Base-by-base conservation (phyloP, 2,888 invertebrate species). In the Amphiduros pacificus region DNA sequence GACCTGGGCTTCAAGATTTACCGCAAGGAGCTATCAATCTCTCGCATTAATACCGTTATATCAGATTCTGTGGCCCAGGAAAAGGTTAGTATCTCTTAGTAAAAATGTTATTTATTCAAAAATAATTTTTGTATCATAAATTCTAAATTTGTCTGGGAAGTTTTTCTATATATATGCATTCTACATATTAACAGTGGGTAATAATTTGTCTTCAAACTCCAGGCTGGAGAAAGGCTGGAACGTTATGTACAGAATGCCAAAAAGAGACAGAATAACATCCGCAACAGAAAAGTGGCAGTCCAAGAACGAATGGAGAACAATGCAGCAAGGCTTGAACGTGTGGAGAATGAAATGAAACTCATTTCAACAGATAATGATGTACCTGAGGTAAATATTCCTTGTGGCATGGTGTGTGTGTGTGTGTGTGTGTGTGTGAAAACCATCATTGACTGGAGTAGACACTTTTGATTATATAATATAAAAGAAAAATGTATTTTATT, bases 1-100 rank as follows among this genome's bases (percentile, higher is more conserved):
- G 76, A 75, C 53, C 64, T 76, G 11, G 64, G 72, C 26, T 75
- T 74, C 73, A 77, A 73, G 65, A 71, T 76, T 14, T 64, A 71
- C 56, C 60, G 72, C 14, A 76, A 75, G 59, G 68, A 74, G 55
- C 66, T 67, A 26, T 40, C 27, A 22, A 29, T 69, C 22, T 26
- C 50, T 1, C 54, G 70, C 3, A 29, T 66, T 31, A 5, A 4
- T 9, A 26, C 55, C 40, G n/a, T 60, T 29, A 36, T 41, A 1
- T 36, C 36, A 1, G 40, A 29, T 2, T 26, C 27, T 6, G 6
- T 2, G 14, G 52, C 29, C 2, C 14, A n/a, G 40, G 40, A 52
- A n/a, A 53, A 60, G 58, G 58, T 58, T 50, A 26, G 2, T 14
- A 29, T 14, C 24, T 31, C 3, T n/a, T 20, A 9, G 14, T 5